Evolutionary conservation across 2,797 vertebrate species (phyloP).

Genomic region (Chrosomus eos): DNA sequence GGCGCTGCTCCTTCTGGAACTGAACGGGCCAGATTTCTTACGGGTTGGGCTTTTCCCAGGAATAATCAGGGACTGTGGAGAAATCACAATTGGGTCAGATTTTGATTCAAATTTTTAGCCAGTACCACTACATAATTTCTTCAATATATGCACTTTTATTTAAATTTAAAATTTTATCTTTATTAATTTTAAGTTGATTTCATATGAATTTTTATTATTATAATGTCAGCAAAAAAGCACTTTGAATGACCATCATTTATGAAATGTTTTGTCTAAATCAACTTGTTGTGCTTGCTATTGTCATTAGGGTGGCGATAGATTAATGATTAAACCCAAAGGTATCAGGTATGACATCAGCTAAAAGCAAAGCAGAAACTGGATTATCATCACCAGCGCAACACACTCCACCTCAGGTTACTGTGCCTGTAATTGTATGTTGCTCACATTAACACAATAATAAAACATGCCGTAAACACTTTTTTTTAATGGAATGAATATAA

Average conservation of each 20-base stretch:
- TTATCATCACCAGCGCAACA: background rate
- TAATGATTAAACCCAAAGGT: background rate
- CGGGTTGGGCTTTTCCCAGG: slow-evolving; percentile 94
- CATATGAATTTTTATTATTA: background rate
- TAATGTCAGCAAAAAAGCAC: background rate
- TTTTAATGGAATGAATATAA: no score
- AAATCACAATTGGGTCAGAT: slow-evolving; percentile 8
- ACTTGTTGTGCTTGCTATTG: background rate
- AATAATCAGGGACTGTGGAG: slow-evolving; percentile 87
- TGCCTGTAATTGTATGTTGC: no score
- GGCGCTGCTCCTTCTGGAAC: slow-evolving; percentile 91
- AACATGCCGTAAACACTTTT: no score
- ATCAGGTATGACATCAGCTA: background rate
- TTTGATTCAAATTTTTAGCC: background rate
- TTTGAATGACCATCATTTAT: background rate
- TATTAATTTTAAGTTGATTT: background rate
- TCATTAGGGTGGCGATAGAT: background rate
- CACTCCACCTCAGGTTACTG: background rate
- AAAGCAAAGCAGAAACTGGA: background rate
- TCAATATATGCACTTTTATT: background rate
- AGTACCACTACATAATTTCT: background rate
- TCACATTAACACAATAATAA: no score
- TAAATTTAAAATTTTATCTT: background rate
- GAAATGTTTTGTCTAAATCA: background rate
- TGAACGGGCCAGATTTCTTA: slow-evolving; percentile 93